Evolutionary conservation across 2,888 invertebrate genomes (phyloP).

Genomic region (Neoitamus cyanurus): DNA sequence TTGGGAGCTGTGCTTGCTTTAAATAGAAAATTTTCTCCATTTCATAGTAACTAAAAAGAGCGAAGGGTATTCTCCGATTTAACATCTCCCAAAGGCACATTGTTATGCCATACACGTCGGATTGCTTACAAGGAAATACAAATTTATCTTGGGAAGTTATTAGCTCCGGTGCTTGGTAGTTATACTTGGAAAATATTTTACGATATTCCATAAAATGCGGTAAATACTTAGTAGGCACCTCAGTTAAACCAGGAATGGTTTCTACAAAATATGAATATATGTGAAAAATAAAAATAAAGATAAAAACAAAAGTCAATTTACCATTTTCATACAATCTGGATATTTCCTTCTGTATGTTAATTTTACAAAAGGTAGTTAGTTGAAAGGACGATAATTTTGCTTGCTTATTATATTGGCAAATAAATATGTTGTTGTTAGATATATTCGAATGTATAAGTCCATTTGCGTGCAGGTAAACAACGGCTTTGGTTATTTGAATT

Average conservation of each 20-base stretch:
- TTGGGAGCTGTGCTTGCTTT: slow-evolving; percentile 48
- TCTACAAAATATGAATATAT: background rate
- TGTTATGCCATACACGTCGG: slow-evolving; percentile 53
- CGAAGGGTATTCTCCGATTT: slow-evolving; percentile 54
- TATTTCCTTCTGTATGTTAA: background rate
- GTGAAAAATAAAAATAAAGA: background rate
- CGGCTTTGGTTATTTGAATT: slow-evolving; percentile 67
- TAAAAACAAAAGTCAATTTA: background rate
- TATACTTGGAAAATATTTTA: slow-evolving; percentile 51
- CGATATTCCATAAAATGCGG: slow-evolving; percentile 53
- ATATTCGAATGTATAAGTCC: slow-evolving; percentile 68
- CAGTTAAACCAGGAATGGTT: background rate
- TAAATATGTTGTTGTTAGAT: slow-evolving; percentile 66
- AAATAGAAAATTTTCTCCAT: slow-evolving; percentile 49
- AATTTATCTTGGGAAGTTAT: slow-evolving; percentile 42
- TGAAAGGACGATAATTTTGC: slow-evolving; percentile 68
- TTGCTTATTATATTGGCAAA: slow-evolving; percentile 57
- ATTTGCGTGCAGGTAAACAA: slow-evolving; percentile 68
- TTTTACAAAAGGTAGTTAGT: slow-evolving; percentile 54
- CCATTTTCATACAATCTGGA: background rate
- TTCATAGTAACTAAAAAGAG: slow-evolving; percentile 51
- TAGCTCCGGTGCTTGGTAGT: slow-evolving; percentile 54
- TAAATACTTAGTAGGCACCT: background rate
- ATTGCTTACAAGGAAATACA: slow-evolving; percentile 52
- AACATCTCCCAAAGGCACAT: slow-evolving; percentile 55